Evolutionary conservation across 2,888 invertebrate species (phyloP), one percentile per base, ranked within the genome.

Genomic region (Lasiommata megera): DNA sequence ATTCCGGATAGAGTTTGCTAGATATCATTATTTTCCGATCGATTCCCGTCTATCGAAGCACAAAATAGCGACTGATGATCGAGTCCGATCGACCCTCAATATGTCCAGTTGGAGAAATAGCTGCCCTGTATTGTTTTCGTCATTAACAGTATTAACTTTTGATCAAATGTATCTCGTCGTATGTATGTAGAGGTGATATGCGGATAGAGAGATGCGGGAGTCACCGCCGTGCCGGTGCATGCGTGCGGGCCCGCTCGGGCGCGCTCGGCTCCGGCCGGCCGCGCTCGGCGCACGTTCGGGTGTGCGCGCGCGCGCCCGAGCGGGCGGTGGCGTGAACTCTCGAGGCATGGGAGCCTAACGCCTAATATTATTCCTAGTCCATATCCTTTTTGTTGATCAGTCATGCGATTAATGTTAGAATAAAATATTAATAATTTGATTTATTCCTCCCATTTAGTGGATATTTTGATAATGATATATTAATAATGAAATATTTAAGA

Each of bases 401-500:
- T 90, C 89, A 89, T 89, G 89, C 89, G 89, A 87, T 89, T 89
- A 88, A 87, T 88, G 87, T 89, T 89, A 90, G 89, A 88, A 73
- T 83, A 84, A 88, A 74, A 89, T 88, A 89, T 82, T 86, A 85
- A 84, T 89, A 88, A 90, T 90, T 90, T 90, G 90, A 89, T 90
- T 90, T 90, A 90, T 90, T 90, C 90, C 90, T 90, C 89, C 90
- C 90, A 88, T 90, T 90, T 90, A 90, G 90, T 89, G 90, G 90
- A 90, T 90, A 90, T 90, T 90, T 90, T 90, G 90, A 90, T 90
- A 90, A 90, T 90, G 90, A 90, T 90, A 90, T 90, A 90, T 90
- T 88, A 90, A 88, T 90, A 90, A 87, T 88, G 88, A 90, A 90
- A 89, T 89, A 90, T 89, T 90, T 90, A 90, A 90, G 90, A 89